Percentiles rank a stretch among this genome's conserved stretches.
Conservation (phyloP, 2,113 vertebrate species). For the Aepyceros melampus region DNA sequence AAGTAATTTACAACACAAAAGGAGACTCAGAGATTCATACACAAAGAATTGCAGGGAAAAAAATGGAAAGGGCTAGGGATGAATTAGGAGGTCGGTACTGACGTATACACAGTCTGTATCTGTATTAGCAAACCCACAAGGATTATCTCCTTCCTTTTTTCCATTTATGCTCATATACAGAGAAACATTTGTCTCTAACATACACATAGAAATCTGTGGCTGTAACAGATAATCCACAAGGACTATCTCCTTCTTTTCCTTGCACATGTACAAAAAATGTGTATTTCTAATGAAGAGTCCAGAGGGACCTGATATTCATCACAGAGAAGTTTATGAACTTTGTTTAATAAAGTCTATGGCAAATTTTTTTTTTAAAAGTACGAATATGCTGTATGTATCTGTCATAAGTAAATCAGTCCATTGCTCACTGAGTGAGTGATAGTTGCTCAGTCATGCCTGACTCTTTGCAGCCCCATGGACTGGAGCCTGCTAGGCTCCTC, state of each 20-base stretch:
- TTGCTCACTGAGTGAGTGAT: background rate
- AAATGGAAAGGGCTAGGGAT: background rate
- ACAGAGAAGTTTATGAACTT: background rate
- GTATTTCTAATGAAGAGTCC: background rate
- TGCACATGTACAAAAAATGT: background rate
- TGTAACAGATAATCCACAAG: background rate
- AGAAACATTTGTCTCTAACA: background rate
- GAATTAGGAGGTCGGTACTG: background rate
- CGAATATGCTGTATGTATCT: background rate
- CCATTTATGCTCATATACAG: background rate
- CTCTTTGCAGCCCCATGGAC: no score
- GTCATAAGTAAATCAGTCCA: background rate
- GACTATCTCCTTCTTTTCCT: background rate
- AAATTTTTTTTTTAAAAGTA: background rate
- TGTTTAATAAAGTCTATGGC: background rate
- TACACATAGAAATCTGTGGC: background rate
- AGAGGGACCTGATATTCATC: background rate
- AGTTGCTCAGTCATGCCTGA: background rate
- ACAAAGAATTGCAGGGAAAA: background rate
- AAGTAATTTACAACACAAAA: background rate
- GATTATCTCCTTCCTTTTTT: background rate
- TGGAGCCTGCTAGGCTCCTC: no score
- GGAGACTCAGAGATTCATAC: background rate
- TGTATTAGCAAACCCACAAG: background rate
- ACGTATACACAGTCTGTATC: background rate